These are phyloP conservation scores for Sebastolobus altivelis DNA, from an alignment of 2,797 vertebrate species.

Conservation along the genomic window DNA sequence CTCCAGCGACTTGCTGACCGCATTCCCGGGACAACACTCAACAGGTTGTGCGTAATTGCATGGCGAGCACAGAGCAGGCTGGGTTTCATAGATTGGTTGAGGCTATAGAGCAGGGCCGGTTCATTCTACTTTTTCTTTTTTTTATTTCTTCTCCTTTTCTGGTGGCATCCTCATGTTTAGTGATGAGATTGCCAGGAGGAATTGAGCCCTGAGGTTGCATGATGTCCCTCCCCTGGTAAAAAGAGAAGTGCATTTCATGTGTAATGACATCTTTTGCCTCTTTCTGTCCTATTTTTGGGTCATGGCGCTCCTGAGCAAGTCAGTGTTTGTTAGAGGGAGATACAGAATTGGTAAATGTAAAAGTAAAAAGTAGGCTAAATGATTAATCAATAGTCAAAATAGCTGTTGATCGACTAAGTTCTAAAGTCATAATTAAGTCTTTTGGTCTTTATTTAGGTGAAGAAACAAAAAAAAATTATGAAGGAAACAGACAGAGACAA, in stretches of 20 bases:
- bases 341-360: background rate
- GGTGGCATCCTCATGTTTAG: conserved; percentile 73
- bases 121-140: conserved; percentile 45
- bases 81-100: conserved; percentile 77
- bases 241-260: conserved; percentile 38
- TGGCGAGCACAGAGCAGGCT: conserved; percentile 66
- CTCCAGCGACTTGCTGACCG: conserved; percentile 82
- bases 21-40: conserved; percentile 86
- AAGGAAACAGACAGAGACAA: background rate
- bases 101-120: conserved; percentile 54
- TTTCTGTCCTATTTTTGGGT: conserved; percentile 45
- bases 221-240: conserved; percentile 49
- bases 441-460: background rate
- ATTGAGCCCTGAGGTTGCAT: conserved; percentile 55
- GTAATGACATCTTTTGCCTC: conserved; percentile 51
- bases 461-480: background rate
- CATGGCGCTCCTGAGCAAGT: background rate
- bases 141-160: conserved; percentile 31
- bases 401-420: background rate
- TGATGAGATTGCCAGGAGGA: conserved; percentile 71
- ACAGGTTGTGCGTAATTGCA: conserved; percentile 88
- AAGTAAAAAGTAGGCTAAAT: background rate
- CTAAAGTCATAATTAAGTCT: background rate
- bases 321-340: background rate
- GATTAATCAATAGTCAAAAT: background rate